These are phyloP conservation scores for Onchidella celtica DNA, from an alignment of 2,888 invertebrate genomes.

Conservation along the genomic window DNA sequence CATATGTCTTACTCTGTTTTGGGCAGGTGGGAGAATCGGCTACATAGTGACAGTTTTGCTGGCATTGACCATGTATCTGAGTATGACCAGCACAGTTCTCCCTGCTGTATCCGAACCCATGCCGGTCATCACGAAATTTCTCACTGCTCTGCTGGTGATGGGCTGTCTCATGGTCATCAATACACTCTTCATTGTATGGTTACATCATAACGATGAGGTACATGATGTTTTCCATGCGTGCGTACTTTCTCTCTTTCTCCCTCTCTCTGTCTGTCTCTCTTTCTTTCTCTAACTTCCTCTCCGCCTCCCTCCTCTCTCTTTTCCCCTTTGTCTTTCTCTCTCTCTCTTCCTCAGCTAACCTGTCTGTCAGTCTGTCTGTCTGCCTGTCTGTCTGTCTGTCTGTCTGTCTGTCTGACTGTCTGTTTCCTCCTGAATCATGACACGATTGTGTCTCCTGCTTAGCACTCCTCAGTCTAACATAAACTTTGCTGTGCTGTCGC, in stretches of 20 bases:
- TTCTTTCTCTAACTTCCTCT: background rate
- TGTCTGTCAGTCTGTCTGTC: too few relatives aligned
- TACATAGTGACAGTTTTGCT: background rate
- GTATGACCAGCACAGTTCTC: background rate
- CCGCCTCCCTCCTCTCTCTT: background rate
- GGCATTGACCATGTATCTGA: background rate
- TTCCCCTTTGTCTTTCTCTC: background rate
- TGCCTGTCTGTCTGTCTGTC: too few relatives aligned
- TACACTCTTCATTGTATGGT: background rate
- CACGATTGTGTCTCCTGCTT: too few relatives aligned
- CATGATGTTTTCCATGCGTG: background rate
- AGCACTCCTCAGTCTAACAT: too few relatives aligned
- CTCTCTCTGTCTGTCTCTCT: background rate
- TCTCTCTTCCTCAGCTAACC: too few relatives aligned
- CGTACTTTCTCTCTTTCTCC: background rate
- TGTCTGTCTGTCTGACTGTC: too few relatives aligned
- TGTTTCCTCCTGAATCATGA: too few relatives aligned
- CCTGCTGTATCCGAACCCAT: background rate
- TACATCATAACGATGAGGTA: background rate
- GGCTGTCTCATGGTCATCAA: background rate
- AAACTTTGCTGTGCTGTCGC: too few relatives aligned
- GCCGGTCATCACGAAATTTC: background rate
- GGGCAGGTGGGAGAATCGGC: background rate
- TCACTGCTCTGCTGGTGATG: background rate
- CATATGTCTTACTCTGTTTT: too few relatives aligned